These are phyloP conservation scores for Hyles lineata DNA, from an alignment of 2,888 invertebrate species.

Conservation along the genomic window DNA sequence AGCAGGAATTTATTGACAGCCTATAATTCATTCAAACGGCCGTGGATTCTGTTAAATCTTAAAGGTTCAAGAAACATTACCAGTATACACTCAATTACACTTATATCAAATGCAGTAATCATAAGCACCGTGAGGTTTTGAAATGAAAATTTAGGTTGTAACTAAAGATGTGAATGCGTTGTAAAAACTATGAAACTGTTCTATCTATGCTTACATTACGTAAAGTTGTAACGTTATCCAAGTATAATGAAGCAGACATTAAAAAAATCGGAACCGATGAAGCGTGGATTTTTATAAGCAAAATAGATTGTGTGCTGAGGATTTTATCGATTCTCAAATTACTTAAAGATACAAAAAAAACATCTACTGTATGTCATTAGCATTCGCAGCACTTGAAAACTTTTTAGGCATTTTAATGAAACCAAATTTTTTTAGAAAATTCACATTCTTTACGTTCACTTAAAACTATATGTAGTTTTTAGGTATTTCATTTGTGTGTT, in stretches of 20 bases:
- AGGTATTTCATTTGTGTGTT: not conserved
- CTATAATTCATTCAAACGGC: not conserved
- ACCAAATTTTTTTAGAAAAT: not conserved
- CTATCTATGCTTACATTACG: slow-evolving; percentile 37
- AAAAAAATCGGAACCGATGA: slow-evolving; percentile 46
- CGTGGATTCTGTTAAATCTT: not conserved
- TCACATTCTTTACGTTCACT: not conserved
- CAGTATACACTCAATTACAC: not conserved
- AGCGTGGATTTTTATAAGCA: slow-evolving; percentile 47
- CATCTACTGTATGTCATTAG: slow-evolving; percentile 13
- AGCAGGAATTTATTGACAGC: not conserved
- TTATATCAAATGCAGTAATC: not conserved
- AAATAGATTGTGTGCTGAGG: slow-evolving; percentile 39
- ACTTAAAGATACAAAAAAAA: slow-evolving; percentile 40
- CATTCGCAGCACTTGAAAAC: slow-evolving; percentile 25
- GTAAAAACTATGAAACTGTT: slow-evolving; percentile 15
- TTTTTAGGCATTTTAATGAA: slow-evolving; percentile 27
- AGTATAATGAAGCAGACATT: slow-evolving; percentile 45
- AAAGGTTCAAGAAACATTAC: not conserved
- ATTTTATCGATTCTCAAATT: slow-evolving; percentile 48
- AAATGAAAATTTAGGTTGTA: not conserved
- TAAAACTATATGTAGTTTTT: not conserved
- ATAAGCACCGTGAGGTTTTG: not conserved
- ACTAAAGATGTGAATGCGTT: not conserved
- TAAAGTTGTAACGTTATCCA: slow-evolving; percentile 52